Evolutionary conservation across 2,113 vertebrate species (phyloP).

Genomic region (Dendropsophus ebraccatus): DNA sequence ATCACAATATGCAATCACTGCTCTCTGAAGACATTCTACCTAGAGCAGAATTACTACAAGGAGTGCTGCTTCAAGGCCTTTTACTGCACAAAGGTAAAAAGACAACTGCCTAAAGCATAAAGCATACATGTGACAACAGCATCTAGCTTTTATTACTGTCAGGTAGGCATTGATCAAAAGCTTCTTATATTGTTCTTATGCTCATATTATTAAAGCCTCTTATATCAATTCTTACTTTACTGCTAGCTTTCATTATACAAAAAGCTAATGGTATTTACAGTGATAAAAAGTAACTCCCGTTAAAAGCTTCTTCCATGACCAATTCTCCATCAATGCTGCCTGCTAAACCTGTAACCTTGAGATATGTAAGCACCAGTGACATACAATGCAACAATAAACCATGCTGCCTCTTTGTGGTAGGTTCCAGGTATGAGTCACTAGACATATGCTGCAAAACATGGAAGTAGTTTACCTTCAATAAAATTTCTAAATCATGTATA

Average conservation of each 20-base stretch:
- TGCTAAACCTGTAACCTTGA: not conserved
- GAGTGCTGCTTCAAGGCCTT: not conserved
- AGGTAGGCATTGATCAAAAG: not conserved
- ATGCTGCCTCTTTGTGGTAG: not conserved
- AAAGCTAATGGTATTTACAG: too few species aligned
- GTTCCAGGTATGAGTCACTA: not conserved
- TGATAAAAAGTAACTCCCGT: too few species aligned
- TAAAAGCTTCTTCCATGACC: not conserved
- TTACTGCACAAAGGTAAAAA: not conserved
- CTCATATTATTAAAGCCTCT: too few species aligned
- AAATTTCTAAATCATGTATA: not conserved
- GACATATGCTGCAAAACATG: not conserved
- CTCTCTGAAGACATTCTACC: not conserved
- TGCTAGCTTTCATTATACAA: too few species aligned
- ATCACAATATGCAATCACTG: not conserved
- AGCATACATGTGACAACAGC: not conserved
- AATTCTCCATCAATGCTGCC: not conserved
- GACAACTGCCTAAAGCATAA: not conserved
- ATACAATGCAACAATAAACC: not conserved
- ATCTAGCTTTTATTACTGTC: not conserved
- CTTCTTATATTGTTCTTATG: too few species aligned
- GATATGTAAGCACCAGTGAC: not conserved
- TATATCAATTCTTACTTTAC: too few species aligned
- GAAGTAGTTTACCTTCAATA: not conserved
- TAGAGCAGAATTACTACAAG: not conserved